Evolutionary conservation across 2,888 invertebrate genomes (phyloP), one percentile per base, ranked within the genome.

Genomic region (Sycophila texana): DNA sequence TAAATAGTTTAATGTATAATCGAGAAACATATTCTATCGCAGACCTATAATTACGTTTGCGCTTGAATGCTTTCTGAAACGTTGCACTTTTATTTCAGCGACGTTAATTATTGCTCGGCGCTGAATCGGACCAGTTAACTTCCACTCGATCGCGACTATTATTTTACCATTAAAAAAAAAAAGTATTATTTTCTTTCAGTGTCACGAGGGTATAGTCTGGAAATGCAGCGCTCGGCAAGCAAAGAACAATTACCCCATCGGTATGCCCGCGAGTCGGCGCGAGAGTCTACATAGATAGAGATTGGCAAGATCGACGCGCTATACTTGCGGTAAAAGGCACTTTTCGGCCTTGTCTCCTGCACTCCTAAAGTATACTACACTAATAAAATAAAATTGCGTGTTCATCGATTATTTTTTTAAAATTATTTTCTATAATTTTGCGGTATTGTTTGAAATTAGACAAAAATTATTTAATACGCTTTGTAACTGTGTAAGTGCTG

Each of bases 241-340:
- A 47, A 63, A 47, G 63, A 63, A 63, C 63, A 63, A 63, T 63
- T 63, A 63, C 47, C 47, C 63, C 39, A 63, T 47, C 47, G 63
- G 39, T 16, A 39, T 39, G n/a, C 61, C 1, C 61, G n/a, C 22
- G 13, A 14, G 4, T 13, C 60, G 58, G 60, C 22, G 5, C 30
- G 63, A 63, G 39, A 63, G 60, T 39, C 63, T 63, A 47, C 63
- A 39, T 63, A 63, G 63, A 63, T 63, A 63, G n/a, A n/a, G 39
- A 63, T 63, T 47, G 63, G 26, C 39, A 39, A n/a, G 39, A 30
- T 63, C 18, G 39, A 39, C 63, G 30, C 63, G 16, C 16, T 16
- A 60, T 14, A 13, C 13, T 60, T 22, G 58, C 26, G 26, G 60
- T 60, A 60, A 26, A 60, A 60, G 60, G 60, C 26, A 10, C 26